phyloP scores from a whole-genome alignment of 2,888 invertebrate species.

The Heliconius ethilla region DNA sequence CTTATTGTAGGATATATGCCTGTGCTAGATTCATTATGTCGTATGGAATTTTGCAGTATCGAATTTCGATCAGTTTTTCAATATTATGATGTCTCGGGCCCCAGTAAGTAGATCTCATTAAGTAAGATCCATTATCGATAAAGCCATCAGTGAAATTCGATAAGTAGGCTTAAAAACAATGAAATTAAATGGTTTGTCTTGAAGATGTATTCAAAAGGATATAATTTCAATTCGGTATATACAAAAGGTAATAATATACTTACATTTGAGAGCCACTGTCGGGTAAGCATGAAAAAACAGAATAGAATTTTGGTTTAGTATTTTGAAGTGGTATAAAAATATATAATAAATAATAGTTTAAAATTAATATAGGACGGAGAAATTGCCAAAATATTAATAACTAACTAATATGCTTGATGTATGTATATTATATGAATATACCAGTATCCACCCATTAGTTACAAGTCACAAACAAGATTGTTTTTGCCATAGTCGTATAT shows the following conservation, averaged over 20 bases:
- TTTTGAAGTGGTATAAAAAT: no score
- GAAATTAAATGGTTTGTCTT: slow-evolving; percentile 33
- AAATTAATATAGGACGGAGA: slow-evolving; percentile 27
- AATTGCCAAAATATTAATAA: slow-evolving; percentile 38
- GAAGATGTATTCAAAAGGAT: neutral
- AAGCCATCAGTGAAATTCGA: slow-evolving; percentile 41
- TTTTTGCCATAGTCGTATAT: slow-evolving; percentile 33
- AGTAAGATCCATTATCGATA: slow-evolving; percentile 45
- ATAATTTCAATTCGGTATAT: slow-evolving; percentile 1
- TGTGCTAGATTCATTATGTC: slow-evolving; percentile 21
- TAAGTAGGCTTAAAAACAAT: slow-evolving; percentile 36
- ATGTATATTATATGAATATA: neutral
- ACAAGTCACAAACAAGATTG: slow-evolving; percentile 38
- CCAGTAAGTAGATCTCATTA: slow-evolving; percentile 41
- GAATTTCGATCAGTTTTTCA: slow-evolving; percentile 32
- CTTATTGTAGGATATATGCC: slow-evolving; percentile 21
- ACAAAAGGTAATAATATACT: slow-evolving; percentile 56
- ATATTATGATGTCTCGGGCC: slow-evolving; percentile 38
- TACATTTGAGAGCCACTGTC: slow-evolving; percentile 78
- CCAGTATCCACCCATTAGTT: slow-evolving; percentile 16
- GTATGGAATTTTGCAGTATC: slow-evolving; percentile 16
- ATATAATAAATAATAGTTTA: no score
- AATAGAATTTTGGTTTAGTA: neutral
- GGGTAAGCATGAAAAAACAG: slow-evolving; percentile 65
- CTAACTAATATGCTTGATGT: slow-evolving; percentile 27